Percentiles rank a stretch among this genome's conserved stretches.
These are phyloP conservation scores for Subanguina moxae DNA, from an alignment of 1,140 invertebrate genomes.

Conservation along the genomic window DNA sequence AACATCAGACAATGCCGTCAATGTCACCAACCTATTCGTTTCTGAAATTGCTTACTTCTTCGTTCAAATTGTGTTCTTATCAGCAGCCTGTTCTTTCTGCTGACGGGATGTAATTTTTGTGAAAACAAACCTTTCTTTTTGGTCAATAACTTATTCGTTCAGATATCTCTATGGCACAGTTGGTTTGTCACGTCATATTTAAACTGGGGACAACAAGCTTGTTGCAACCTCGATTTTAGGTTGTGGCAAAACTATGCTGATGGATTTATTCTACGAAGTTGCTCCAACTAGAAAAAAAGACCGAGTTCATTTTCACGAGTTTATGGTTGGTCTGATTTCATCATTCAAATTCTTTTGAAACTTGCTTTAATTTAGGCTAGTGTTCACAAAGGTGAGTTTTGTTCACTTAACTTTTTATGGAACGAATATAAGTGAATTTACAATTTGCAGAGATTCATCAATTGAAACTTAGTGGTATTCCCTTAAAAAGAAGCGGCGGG, in stretches of 20 bases:
- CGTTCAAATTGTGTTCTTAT: no score
- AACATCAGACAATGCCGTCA: not conserved
- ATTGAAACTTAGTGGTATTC: no score
- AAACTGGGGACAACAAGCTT: not conserved
- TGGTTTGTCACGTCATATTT: constrained; percentile 46
- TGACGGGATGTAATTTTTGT: no score
- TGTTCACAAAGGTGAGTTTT: constrained; percentile 68
- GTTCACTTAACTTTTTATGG: not conserved
- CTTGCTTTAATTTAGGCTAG: constrained; percentile 40
- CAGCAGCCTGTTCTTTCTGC: no score
- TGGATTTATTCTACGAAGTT: constrained; percentile 91
- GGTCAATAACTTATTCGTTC: constrained; percentile 47
- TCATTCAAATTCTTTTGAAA: constrained; percentile 61
- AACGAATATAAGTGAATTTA: not conserved
- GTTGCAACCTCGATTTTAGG: constrained; percentile 62
- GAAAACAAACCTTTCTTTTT: no score
- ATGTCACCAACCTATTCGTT: no score
- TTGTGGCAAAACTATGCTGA: constrained; percentile 95
- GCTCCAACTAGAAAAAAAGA: constrained; percentile 69
- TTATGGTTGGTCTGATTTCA: constrained; percentile 70
- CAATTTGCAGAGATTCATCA: not conserved
- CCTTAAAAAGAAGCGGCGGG: no score
- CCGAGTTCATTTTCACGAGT: constrained; percentile 90
- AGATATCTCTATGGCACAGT: constrained; percentile 65
- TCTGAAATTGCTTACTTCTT: no score